Conservation (phyloP, 1,140 invertebrate genomes). For the Choristoneura fumiferana region DNA sequence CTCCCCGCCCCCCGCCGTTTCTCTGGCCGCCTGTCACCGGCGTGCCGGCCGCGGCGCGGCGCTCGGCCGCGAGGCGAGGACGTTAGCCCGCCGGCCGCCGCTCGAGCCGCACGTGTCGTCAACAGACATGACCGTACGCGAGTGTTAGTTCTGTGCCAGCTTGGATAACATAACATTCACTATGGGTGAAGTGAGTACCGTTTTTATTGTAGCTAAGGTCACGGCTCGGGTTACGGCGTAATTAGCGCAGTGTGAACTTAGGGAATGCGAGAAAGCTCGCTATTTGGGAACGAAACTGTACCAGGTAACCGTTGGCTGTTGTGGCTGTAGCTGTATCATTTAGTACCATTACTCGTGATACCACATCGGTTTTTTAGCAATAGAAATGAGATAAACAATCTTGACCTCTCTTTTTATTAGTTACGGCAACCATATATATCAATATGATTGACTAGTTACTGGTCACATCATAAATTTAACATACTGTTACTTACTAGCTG, state of each 20-base stretch:
- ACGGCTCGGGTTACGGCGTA: slow-evolving; percentile 1
- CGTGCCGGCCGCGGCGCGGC: slow-evolving; percentile 28
- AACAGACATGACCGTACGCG: not conserved
- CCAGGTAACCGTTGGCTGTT: too few relatives aligned
- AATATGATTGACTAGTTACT: too few relatives aligned
- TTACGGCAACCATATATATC: too few relatives aligned
- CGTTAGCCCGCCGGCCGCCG: slow-evolving; percentile 58
- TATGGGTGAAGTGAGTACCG: slow-evolving; percentile 71
- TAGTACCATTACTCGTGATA: too few relatives aligned
- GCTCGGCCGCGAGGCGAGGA: slow-evolving; percentile 40
- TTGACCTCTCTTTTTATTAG: too few relatives aligned
- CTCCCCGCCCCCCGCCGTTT: not conserved
- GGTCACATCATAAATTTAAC: too few relatives aligned
- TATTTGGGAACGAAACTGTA: too few relatives aligned
- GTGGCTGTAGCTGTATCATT: too few relatives aligned
- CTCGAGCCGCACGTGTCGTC: slow-evolving; percentile 42
- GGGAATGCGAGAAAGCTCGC: slow-evolving; percentile 1
- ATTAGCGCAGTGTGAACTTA: not conserved
- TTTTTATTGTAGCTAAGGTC: slow-evolving; percentile 26
- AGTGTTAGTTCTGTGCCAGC: slow-evolving; percentile 21
- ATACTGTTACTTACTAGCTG: too few relatives aligned
- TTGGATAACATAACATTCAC: slow-evolving; percentile 46
- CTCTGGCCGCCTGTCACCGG: not conserved
- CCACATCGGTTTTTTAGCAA: too few relatives aligned
- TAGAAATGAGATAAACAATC: too few relatives aligned